Conservation (phyloP, 2,888 invertebrate genomes). For the Ecdyonurus torrentis region DNA sequence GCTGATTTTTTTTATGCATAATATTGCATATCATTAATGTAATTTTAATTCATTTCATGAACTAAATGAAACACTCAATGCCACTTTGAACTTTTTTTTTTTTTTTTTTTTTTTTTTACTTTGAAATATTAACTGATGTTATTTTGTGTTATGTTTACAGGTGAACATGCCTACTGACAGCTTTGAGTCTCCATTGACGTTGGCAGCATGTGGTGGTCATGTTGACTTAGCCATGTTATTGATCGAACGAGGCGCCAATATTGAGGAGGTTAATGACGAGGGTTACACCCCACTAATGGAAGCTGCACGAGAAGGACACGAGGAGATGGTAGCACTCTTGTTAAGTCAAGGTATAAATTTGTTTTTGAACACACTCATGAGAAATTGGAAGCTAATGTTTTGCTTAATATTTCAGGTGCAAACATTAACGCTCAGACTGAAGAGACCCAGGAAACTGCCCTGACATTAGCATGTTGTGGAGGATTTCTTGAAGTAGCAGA, state of each 20-base stretch:
- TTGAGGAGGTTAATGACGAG: slow-evolving; percentile 98
- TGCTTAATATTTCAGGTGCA: slow-evolving; percentile 38
- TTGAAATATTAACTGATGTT: neutral
- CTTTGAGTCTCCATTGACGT: slow-evolving; percentile 94
- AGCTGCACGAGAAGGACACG: slow-evolving; percentile 95
- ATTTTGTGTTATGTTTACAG: slow-evolving; percentile 17
- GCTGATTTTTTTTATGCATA: no score
- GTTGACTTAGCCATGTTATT: slow-evolving; percentile 91
- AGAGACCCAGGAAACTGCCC: slow-evolving; percentile 93
- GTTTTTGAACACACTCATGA: no score
- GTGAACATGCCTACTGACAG: slow-evolving; percentile 99
- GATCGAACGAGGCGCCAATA: slow-evolving; percentile 92
- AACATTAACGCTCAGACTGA: slow-evolving; percentile 97
- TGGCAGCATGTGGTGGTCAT: slow-evolving; percentile 98
- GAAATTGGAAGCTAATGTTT: neutral
- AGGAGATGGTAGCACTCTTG: slow-evolving; percentile 91
- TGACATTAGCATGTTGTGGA: slow-evolving; percentile 86
- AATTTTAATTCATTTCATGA: no score
- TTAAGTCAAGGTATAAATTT: slow-evolving; percentile 80
- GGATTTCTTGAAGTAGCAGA: slow-evolving; percentile 92
- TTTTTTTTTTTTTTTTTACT: neutral
- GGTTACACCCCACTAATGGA: slow-evolving; percentile 99
- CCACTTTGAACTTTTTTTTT: no score
- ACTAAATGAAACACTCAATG: no score
- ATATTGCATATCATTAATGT: no score